Base-by-base conservation (phyloP, 2,888 invertebrate species). In the Elmis aenea region DNA sequence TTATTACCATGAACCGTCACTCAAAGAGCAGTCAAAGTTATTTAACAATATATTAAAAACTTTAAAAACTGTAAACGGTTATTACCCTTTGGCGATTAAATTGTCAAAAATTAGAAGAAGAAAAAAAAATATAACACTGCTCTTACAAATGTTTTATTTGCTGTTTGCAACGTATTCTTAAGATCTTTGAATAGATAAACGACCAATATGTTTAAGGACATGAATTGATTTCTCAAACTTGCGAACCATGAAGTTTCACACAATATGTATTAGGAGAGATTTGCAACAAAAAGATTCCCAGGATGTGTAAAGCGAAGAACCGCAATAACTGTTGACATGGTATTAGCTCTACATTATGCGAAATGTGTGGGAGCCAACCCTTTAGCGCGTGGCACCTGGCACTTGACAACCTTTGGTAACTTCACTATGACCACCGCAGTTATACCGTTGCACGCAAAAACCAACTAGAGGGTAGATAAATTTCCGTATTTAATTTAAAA, bases 321-420 rank as follows among this genome's bases (percentile, higher is more conserved):
- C 45, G 42, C 45, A 42, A 35, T 35, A 42, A 38, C 42, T 45
- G 45, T 45, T 45, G 45, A 41, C 45, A 38, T 29, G 37, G 42
- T 38, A 41, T 46, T 42, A 42, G 46, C 40, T 39, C 39, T 40
- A 37, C 37, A 43, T 46, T 46, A 46, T 46, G 37, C 33, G 36
- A 43, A 30, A 42, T 44, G 46, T 46, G 46, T 44, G 46, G 44
- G 46, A 44, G 43, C 28, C 24, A 45, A 50, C 48, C 50, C 50
- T 48, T 50, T 31, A 44, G 39, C 50, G 50, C 50, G 50, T 51
- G 51, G 48, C 51, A 51, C 51, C 51, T 51, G 51, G 51, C 48
- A 47, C 48, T 48, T 44, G 41, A 50, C 45, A 46, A 41, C 38
- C 42, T 36, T 18, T n/a, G n/a, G n/a, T n/a, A n/a, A n/a, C n/a